Percentiles rank a stretch among this genome's conserved stretches.
Evolutionary conservation across 2,888 invertebrate genomes (phyloP).

Genomic region (Archips xylosteana): DNA sequence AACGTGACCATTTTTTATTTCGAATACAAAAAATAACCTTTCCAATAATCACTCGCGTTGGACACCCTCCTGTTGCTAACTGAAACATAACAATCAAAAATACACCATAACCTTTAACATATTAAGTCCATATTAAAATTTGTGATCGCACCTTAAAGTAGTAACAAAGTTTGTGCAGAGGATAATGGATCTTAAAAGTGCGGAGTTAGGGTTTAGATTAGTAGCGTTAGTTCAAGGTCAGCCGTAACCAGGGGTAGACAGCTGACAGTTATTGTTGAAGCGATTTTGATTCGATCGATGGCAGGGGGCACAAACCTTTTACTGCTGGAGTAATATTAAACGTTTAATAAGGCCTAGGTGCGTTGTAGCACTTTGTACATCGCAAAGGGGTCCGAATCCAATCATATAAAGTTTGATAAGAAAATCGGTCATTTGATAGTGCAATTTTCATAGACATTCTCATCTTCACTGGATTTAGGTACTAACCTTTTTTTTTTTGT

Average conservation of each 20-base stretch:
- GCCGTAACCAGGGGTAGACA: conserved; percentile 32
- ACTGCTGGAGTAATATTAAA: not conserved
- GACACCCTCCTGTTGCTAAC: conserved; percentile 40
- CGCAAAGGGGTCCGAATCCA: too few relatives aligned
- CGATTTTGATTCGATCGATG: conserved; percentile 39
- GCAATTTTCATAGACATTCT: too few relatives aligned
- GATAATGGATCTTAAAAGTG: not conserved
- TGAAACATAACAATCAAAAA: conserved; percentile 1
- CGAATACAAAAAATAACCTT: conserved; percentile 34
- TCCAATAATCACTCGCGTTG: conserved; percentile 18
- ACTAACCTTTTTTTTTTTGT: too few relatives aligned
- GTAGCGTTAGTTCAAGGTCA: conserved; percentile 25
- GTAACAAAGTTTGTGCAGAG: not conserved
- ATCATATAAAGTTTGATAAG: too few relatives aligned
- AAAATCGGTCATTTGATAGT: too few relatives aligned
- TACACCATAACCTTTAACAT: not conserved
- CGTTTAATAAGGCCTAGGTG: too few relatives aligned
- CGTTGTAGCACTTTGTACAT: too few relatives aligned
- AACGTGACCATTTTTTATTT: conserved; percentile 25
- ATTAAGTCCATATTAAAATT: not conserved
- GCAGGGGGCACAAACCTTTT: conserved; percentile 19
- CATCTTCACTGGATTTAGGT: too few relatives aligned
- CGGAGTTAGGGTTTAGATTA: conserved; percentile 15
- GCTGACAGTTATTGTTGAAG: conserved; percentile 40
- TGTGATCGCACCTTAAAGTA: not conserved